phyloP scores from a whole-genome alignment of 2,113 vertebrate species.

The Porphyrio hochstetteri region DNA sequence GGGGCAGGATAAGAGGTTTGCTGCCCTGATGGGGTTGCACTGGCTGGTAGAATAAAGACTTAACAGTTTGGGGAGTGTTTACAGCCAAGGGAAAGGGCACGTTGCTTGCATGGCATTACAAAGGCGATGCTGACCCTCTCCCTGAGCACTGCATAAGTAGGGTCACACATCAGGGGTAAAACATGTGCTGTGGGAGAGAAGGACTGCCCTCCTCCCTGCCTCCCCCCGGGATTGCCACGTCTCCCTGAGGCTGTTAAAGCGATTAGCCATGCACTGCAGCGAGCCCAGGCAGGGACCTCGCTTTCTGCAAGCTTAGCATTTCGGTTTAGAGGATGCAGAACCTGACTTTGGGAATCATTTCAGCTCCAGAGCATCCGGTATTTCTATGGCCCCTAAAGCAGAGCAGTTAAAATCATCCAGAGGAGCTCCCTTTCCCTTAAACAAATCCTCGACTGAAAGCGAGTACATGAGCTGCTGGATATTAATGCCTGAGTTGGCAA shows the following conservation, averaged over 20 bases:
- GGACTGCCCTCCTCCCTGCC: not conserved
- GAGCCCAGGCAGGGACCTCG: not conserved
- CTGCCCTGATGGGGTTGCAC: not conserved
- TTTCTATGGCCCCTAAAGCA: not conserved
- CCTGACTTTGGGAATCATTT: slow-evolving; percentile 5
- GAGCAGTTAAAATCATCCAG: not conserved
- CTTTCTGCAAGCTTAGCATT: not conserved
- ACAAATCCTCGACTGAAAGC: not conserved
- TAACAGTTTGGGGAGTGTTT: not conserved
- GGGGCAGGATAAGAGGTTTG: not conserved
- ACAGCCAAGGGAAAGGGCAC: fast-evolving
- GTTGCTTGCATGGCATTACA: not conserved
- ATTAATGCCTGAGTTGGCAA: slow-evolving; percentile 18
- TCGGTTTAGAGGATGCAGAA: not conserved
- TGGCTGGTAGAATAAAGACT: fast-evolving
- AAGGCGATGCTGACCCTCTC: not conserved
- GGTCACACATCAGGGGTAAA: not conserved
- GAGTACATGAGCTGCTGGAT: not conserved
- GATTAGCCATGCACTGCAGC: not conserved
- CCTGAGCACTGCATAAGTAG: fast-evolving
- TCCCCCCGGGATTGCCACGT: not conserved
- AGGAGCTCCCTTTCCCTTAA: not conserved
- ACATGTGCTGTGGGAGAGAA: not conserved
- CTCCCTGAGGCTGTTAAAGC: not conserved
- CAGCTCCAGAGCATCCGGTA: not conserved